Percentiles rank a stretch among this genome's conserved stretches.
These are phyloP conservation scores for Scomber japonicus DNA, from an alignment of 2,113 vertebrate genomes.

Conservation along the genomic window DNA sequence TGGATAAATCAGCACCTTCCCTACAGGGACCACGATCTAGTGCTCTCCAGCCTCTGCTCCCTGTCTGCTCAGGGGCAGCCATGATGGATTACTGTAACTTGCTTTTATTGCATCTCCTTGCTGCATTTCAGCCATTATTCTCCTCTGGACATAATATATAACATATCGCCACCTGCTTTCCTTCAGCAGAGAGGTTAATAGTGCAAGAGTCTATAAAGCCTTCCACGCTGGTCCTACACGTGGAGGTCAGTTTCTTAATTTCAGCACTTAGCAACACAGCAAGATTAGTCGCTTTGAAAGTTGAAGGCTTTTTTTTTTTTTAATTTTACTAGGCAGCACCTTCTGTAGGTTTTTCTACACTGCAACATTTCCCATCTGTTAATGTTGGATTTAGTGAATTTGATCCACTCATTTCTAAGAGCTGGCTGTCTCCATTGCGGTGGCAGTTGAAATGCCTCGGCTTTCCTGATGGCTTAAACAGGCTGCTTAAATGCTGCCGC, in stretches of 20 bases:
- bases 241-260: background rate
- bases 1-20: slow-evolving; percentile 53
- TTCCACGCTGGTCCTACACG: background rate
- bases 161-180: slow-evolving; percentile 45
- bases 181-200: slow-evolving; percentile 41
- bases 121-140: slow-evolving; percentile 42
- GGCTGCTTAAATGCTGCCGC: slow-evolving; percentile 28
- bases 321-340: background rate
- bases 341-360: slow-evolving; percentile 5
- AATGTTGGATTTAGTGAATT: slow-evolving; percentile 43
- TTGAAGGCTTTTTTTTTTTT: background rate
- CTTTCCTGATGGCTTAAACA: slow-evolving; percentile 64
- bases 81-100: slow-evolving; percentile 57
- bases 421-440: slow-evolving; percentile 50
- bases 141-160: slow-evolving; percentile 4
- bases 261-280: background rate
- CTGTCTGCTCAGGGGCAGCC: slow-evolving; percentile 25
- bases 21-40: slow-evolving; percentile 25
- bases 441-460: slow-evolving; percentile 38
- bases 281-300: background rate
- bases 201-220: slow-evolving; percentile 19
- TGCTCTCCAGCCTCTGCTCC: slow-evolving; percentile 34
- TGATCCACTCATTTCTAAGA: slow-evolving; percentile 43
- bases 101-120: slow-evolving; percentile 55
- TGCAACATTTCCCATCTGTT: slow-evolving; percentile 36